Conservation (phyloP, 2,888 invertebrate genomes). For the Volucella zonaria region DNA sequence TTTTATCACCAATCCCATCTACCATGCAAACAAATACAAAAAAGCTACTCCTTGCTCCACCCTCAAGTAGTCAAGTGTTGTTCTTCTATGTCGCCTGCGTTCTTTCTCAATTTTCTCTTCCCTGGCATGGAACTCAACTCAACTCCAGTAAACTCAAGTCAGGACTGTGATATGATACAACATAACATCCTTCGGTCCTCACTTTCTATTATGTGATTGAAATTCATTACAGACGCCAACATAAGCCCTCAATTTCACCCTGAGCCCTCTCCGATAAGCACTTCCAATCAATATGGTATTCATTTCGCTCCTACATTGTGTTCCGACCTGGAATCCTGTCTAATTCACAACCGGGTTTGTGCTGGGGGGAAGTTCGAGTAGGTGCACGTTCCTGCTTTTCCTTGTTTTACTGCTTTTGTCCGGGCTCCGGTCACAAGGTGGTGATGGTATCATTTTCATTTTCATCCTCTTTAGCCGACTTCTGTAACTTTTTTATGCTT, state of each 20-base stretch:
- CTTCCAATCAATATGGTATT: slow-evolving; percentile 58
- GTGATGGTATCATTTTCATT: slow-evolving; percentile 9
- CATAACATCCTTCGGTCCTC: slow-evolving; percentile 29
- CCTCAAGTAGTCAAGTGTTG: slow-evolving; percentile 19
- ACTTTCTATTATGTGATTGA: slow-evolving; percentile 58
- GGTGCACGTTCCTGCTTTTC: neutral
- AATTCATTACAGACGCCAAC: slow-evolving; percentile 53
- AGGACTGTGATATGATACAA: slow-evolving; percentile 14
- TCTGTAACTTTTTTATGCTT: slow-evolving; percentile 8
- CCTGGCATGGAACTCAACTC: neutral
- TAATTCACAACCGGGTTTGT: slow-evolving; percentile 30
- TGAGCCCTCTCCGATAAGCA: slow-evolving; percentile 39
- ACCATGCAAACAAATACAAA: slow-evolving; percentile 22
- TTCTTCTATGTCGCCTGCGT: slow-evolving; percentile 4
- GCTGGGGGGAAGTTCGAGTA: neutral
- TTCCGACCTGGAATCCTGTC: slow-evolving; percentile 25
- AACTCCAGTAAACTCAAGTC: neutral
- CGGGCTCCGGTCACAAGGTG: neutral
- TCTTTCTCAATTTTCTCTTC: neutral
- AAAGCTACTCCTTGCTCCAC: slow-evolving; percentile 4
- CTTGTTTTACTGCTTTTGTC: neutral
- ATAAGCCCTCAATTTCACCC: slow-evolving; percentile 42
- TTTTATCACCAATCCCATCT: slow-evolving; percentile 18
- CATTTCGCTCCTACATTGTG: slow-evolving; percentile 33
- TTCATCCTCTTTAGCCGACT: neutral